A percentile compares a stretch with the other conserved stretches of the same genome.
Conservation (phyloP, 2,113 vertebrate genomes). For the Gallinago paraguaiae region DNA sequence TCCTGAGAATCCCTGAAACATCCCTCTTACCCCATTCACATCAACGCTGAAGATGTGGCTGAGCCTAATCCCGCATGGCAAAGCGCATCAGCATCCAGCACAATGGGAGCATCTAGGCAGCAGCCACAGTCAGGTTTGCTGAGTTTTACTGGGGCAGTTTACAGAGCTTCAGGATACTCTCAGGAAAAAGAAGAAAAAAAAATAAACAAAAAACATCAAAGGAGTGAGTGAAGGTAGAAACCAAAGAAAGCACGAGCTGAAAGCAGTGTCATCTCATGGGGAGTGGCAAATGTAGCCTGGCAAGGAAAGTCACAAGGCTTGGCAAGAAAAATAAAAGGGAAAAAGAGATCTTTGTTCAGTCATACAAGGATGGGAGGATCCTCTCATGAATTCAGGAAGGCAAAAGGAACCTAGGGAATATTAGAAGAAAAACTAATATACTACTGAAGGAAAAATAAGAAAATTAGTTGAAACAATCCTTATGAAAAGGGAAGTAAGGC, state of each 20-base stretch:
- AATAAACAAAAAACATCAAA: background rate
- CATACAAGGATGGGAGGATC: background rate
- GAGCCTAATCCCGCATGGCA: background rate
- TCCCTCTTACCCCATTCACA: background rate
- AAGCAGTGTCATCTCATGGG: accelerated
- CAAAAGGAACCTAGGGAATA: background rate
- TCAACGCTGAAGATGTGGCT: accelerated
- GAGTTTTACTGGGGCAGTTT: background rate
- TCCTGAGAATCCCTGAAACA: background rate
- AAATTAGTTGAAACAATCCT: background rate
- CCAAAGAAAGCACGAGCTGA: background rate
- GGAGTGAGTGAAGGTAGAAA: background rate
- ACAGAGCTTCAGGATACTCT: background rate
- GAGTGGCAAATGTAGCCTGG: background rate
- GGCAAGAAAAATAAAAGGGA: background rate
- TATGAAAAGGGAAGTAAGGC: background rate
- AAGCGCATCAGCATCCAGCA: background rate
- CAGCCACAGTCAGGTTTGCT: background rate
- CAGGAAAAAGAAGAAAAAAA: background rate
- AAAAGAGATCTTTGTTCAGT: background rate
- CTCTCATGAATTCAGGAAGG: background rate
- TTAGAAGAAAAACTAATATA: background rate
- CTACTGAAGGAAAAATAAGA: background rate
- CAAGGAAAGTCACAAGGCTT: background rate
- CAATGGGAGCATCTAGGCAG: background rate